Evolutionary conservation across 2,113 vertebrate genomes (phyloP).

Genomic region (Siniperca chuatsi): DNA sequence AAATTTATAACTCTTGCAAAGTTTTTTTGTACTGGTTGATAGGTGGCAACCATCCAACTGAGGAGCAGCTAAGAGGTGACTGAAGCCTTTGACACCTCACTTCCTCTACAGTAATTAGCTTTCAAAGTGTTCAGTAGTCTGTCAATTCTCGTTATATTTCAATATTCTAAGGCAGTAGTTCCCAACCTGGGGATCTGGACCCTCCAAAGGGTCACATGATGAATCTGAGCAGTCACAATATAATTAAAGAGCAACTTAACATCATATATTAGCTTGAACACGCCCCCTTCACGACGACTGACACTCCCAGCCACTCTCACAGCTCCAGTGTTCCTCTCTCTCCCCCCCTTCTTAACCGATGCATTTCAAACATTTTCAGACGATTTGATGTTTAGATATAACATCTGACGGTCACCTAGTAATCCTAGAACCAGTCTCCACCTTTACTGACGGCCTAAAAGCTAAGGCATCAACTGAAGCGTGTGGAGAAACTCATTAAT

Average conservation of each 20-base stretch:
- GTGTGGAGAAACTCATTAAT: neutral
- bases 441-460: neutral
- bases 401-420: too few species aligned
- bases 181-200: neutral
- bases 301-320: neutral
- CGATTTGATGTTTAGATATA: too few species aligned
- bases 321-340: neutral
- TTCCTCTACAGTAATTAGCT: neutral
- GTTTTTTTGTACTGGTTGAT: neutral
- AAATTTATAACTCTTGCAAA: neutral
- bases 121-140: neutral
- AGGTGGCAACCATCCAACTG: neutral
- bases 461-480: slow-evolving; percentile 4
- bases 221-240: neutral
- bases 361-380: too few species aligned
- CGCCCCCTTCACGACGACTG: neutral
- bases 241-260: neutral
- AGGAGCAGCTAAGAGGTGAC: neutral
- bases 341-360: too few species aligned
- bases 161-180: neutral
- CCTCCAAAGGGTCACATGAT: neutral
- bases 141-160: neutral
- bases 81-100: neutral
- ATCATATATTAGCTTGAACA: too few species aligned
- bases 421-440: too few species aligned